Percentiles rank a stretch among this genome's conserved stretches.
Conservation (phyloP, 2,113 vertebrate genomes). For the Tragelaphus imberbis region DNA sequence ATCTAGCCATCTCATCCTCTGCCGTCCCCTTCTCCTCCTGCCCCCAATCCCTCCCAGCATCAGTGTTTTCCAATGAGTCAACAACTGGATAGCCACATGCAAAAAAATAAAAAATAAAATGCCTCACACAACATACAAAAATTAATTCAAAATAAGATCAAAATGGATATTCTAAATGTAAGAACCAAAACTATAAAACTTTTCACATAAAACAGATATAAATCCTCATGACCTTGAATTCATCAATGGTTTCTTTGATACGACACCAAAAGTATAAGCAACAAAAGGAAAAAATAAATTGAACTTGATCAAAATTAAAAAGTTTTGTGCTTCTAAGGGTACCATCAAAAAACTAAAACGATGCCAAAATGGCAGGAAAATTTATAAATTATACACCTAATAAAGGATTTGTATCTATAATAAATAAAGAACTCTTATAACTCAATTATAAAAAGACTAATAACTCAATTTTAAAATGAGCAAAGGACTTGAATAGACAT, state of each 20-base stretch:
- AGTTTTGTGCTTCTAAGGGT: not conserved
- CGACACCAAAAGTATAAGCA: not conserved
- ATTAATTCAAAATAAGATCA: not conserved
- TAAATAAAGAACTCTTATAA: not conserved
- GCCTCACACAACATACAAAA: not conserved
- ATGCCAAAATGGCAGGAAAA: not conserved
- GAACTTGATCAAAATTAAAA: not conserved
- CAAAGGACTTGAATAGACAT: not conserved
- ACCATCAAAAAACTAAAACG: conserved; percentile 7
- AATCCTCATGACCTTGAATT: not conserved
- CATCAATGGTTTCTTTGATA: not conserved
- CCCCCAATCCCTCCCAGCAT: too few species aligned
- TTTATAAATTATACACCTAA: not conserved
- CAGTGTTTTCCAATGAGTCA: too few species aligned
- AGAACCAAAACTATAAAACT: not conserved
- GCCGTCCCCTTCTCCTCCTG: too few species aligned
- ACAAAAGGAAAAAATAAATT: not conserved
- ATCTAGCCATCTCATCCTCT: too few species aligned
- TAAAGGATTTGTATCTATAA: not conserved
- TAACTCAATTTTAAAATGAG: not conserved
- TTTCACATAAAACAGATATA: not conserved
- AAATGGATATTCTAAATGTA: not conserved
- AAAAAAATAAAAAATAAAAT: not conserved
- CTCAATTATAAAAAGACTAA: not conserved
- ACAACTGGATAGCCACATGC: not conserved